These are phyloP conservation scores for Potorous gilbertii DNA, from an alignment of 2,797 vertebrate genomes.

Conservation along the genomic window DNA sequence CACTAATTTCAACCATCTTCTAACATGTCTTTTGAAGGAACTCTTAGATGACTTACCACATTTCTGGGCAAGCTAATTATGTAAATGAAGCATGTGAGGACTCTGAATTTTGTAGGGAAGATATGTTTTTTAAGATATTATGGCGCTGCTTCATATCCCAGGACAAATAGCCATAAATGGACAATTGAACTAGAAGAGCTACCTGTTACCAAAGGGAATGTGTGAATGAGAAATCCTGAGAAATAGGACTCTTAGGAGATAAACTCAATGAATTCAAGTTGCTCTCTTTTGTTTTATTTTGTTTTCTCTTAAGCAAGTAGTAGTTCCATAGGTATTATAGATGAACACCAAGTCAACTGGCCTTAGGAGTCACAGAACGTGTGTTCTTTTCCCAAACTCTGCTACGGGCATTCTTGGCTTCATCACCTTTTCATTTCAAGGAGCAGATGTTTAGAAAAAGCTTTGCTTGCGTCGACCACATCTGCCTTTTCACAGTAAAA, in stretches of 20 bases:
- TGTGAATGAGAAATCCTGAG: neutral
- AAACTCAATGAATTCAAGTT: neutral
- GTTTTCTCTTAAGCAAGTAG: neutral
- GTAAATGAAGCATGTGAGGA: conserved; percentile 54
- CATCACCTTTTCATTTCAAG: neutral
- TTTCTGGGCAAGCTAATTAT: conserved; percentile 64
- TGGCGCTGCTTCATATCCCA: conserved; percentile 33
- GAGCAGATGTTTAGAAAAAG: neutral
- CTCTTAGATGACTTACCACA: conserved; percentile 51
- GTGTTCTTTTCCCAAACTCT: neutral
- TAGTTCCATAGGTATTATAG: neutral
- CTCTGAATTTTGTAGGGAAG: conserved; percentile 63
- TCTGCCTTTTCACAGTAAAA: neutral
- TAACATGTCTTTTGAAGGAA: conserved; percentile 40
- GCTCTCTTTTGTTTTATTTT: neutral
- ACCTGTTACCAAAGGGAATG: conserved; percentile 9
- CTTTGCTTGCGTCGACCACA: neutral
- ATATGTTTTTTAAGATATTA: conserved; percentile 79
- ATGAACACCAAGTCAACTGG: neutral
- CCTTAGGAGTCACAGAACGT: neutral
- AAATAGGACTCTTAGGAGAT: neutral
- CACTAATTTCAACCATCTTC: conserved; percentile 61
- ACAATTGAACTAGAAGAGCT: conserved; percentile 58
- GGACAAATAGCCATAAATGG: conserved; percentile 64
- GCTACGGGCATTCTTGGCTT: neutral